These are phyloP conservation scores for Globodera rostochiensis DNA, from an alignment of 1,140 invertebrate genomes.

Conservation along the genomic window DNA sequence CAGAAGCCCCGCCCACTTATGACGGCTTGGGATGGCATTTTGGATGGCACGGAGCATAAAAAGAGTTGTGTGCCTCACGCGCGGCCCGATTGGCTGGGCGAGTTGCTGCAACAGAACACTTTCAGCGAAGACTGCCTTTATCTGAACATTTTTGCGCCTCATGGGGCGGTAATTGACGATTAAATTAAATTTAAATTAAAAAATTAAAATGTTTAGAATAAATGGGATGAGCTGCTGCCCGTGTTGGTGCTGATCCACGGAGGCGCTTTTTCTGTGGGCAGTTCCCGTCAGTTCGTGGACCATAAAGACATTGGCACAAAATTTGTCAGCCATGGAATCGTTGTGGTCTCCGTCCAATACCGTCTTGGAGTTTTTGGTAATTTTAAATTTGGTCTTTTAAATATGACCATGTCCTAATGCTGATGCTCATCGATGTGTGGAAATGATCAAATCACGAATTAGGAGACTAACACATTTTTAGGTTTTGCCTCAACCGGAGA, in stretches of 20 bases:
- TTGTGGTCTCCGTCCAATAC: slow-evolving; percentile 51
- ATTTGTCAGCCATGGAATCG: slow-evolving; percentile 48
- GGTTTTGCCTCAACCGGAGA: slow-evolving; percentile 27
- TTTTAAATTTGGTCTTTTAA: too few relatives aligned
- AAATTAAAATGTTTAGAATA: not conserved
- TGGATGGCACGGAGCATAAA: slow-evolving; percentile 28
- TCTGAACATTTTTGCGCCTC: slow-evolving; percentile 88
- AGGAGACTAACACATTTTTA: not conserved
- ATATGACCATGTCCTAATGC: too few relatives aligned
- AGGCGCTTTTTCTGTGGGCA: slow-evolving; percentile 46
- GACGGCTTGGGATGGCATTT: slow-evolving; percentile 30
- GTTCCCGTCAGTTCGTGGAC: slow-evolving; percentile 21
- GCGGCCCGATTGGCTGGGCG: slow-evolving; percentile 19
- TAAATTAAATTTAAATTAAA: not conserved
- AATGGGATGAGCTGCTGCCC: slow-evolving; percentile 20
- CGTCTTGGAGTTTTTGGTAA: slow-evolving; percentile 47
- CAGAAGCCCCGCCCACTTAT: slow-evolving; percentile 37
- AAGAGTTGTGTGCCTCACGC: slow-evolving; percentile 29
- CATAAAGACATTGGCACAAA: slow-evolving; percentile 41
- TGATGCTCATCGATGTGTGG: too few relatives aligned
- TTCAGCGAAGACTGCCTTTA: slow-evolving; percentile 90
- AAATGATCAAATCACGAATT: too few relatives aligned
- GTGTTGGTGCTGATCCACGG: slow-evolving; percentile 46
- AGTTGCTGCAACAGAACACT: slow-evolving; percentile 15
- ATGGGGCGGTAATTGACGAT: not conserved